These are phyloP conservation scores for Hassar affinis DNA, from an alignment of 2,113 vertebrate species.

Conservation along the genomic window DNA sequence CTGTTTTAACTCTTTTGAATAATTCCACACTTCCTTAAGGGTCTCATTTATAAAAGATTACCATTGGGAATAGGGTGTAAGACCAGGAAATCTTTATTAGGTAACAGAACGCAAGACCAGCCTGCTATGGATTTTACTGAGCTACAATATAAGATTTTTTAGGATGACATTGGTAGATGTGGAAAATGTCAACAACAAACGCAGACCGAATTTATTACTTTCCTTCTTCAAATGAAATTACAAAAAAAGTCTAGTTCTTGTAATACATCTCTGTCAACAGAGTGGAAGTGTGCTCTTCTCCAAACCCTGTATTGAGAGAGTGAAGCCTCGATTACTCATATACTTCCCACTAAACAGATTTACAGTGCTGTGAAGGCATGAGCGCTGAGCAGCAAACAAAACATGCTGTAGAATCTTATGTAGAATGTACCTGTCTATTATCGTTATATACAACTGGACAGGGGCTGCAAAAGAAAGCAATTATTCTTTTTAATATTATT, in stretches of 20 bases:
- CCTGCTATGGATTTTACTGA: conserved; percentile 36
- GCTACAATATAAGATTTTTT: conserved; percentile 32
- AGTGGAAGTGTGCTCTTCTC: background rate
- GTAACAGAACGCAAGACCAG: conserved; percentile 27
- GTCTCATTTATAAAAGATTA: conserved; percentile 19
- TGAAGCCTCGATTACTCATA: background rate
- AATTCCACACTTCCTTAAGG: background rate
- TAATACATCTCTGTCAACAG: background rate
- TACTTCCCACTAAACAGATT: background rate
- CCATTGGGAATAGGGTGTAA: background rate
- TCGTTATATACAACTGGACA: background rate
- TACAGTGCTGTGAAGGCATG: background rate
- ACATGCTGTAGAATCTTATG: background rate
- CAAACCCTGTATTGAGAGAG: background rate
- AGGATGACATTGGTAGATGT: conserved; percentile 7
- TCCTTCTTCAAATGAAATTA: background rate
- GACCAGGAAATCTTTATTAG: conserved; percentile 24
- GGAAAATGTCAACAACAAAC: conserved; percentile 11
- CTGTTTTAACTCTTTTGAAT: conserved; percentile 12
- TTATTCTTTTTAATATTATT: background rate
- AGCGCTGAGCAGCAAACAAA: background rate
- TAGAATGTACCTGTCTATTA: background rate
- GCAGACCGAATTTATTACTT: background rate
- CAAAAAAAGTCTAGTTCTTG: background rate
- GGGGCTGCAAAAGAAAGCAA: background rate